Percentiles rank a stretch among this genome's conserved stretches.
These are phyloP conservation scores for Anastatus disparis DNA, from an alignment of 1,140 invertebrate genomes.

Conservation along the genomic window DNA sequence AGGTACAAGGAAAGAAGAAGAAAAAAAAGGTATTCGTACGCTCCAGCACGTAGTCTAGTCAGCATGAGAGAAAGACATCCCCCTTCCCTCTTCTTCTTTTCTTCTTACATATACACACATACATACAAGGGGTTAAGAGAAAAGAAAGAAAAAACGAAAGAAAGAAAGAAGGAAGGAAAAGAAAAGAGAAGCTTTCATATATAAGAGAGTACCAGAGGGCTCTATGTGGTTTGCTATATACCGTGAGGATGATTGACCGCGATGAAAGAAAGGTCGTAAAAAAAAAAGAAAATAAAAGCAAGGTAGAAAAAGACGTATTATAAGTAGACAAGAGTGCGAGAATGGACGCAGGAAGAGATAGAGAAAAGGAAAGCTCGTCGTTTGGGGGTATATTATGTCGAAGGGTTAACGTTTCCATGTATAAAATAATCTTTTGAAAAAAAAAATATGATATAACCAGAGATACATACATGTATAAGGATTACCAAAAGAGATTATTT, in stretches of 20 bases:
- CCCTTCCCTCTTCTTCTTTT: background rate
- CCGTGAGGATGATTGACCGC: slow-evolving; percentile 52
- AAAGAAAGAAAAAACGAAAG: too few relatives aligned
- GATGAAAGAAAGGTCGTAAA: slow-evolving; percentile 32
- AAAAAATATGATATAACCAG: too few relatives aligned
- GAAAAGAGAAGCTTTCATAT: background rate
- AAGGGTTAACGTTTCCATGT: background rate
- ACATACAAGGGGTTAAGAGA: background rate
- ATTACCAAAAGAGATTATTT: background rate
- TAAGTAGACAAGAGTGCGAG: background rate
- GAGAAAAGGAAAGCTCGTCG: slow-evolving; percentile 1
- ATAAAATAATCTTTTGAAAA: too few relatives aligned
- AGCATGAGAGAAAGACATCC: background rate
- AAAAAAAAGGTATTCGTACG: too few relatives aligned
- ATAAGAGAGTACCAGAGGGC: background rate
- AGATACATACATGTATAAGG: background rate
- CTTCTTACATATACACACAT: background rate
- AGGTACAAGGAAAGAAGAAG: too few relatives aligned
- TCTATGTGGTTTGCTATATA: background rate
- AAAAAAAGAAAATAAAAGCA: background rate
- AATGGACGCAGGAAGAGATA: background rate
- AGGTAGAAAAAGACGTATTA: background rate
- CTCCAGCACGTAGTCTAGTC: background rate
- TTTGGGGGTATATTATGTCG: too few relatives aligned
- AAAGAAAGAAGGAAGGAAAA: too few relatives aligned